Evolutionary conservation across 2,797 vertebrate genomes (phyloP).

Genomic region (Triplophysa bombifrons): DNA sequence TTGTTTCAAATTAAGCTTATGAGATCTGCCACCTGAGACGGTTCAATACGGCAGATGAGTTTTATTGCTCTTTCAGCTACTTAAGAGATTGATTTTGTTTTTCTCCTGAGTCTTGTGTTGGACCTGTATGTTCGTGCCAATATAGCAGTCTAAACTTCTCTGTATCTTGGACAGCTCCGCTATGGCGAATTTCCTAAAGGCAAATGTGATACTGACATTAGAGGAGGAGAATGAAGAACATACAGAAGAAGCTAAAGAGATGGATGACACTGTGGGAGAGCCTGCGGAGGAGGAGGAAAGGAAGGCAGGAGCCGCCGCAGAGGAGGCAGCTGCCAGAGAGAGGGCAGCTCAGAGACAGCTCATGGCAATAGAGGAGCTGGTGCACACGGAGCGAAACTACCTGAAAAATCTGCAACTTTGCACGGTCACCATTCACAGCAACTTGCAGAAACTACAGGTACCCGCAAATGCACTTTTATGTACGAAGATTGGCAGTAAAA

Average conservation of each 20-base stretch:
- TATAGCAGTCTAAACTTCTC: constrained; percentile 4
- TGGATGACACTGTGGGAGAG: constrained; percentile 31
- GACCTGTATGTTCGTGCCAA: background rate
- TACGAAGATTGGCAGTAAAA: background rate
- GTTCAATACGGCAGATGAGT: background rate
- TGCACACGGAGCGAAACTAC: constrained; percentile 88
- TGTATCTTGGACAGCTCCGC: constrained; percentile 51
- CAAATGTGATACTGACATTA: constrained; percentile 39
- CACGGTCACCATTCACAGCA: constrained; percentile 76
- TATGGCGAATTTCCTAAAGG: constrained; percentile 69
- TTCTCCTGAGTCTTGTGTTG: background rate
- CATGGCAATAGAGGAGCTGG: constrained; percentile 83
- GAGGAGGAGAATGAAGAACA: constrained; percentile 35
- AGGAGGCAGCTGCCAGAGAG: constrained; percentile 65
- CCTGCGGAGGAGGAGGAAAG: constrained; percentile 28
- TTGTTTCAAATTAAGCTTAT: background rate
- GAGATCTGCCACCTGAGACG: background rate
- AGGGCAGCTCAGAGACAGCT: constrained; percentile 75
- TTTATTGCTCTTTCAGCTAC: background rate
- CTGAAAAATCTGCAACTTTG: constrained; percentile 81
- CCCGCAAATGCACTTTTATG: background rate
- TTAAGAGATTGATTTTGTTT: background rate
- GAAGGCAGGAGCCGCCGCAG: constrained; percentile 52
- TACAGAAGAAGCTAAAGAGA: background rate
- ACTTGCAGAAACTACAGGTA: constrained; percentile 82